phyloP scores from a whole-genome alignment of 2,888 invertebrate genomes.

The Drosophila nr. perissopoda region DNA sequence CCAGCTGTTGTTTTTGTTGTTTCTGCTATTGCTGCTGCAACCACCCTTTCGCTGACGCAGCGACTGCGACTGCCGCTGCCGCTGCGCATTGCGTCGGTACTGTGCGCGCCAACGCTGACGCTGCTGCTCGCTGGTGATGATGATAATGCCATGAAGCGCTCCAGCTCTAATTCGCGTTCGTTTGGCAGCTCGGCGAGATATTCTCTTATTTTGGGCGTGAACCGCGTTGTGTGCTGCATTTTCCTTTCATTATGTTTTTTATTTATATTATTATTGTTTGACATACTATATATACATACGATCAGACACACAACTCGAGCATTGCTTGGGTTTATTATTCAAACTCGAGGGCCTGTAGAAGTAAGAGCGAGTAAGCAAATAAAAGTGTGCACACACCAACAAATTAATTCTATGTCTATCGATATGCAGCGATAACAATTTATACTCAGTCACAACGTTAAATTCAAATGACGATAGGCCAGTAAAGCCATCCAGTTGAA shows the following conservation, averaged over 20 bases:
- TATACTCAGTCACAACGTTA: not conserved
- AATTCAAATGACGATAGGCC: not conserved
- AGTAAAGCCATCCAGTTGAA: not conserved
- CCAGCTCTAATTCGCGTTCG: constrained; percentile 64
- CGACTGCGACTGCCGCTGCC: constrained; percentile 7
- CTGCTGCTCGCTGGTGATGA: constrained; percentile 68
- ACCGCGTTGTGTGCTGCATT: constrained; percentile 39
- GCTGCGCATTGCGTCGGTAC: constrained; percentile 13
- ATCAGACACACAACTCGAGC: constrained; percentile 1
- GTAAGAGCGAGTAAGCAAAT: constrained; percentile 28
- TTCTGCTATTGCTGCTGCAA: constrained; percentile 6
- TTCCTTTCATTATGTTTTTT: constrained; percentile 36
- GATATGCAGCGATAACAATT: constrained; percentile 12
- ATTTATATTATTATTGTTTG: constrained; percentile 21
- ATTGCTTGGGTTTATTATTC: constrained; percentile 18
- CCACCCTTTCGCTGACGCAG: constrained; percentile 13
- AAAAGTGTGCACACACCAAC: constrained; percentile 26
- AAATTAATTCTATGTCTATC: not conserved
- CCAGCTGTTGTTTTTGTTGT: constrained; percentile 21
- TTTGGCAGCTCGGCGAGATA: constrained; percentile 55
- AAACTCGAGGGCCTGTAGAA: constrained; percentile 21
- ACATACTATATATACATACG: constrained; percentile 21
- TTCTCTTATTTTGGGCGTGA: constrained; percentile 66
- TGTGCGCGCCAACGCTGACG: constrained; percentile 56
- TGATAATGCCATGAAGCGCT: constrained; percentile 66